Evolutionary conservation across 1,140 invertebrate species (phyloP).

Genomic region (Pissodes strobi): DNA sequence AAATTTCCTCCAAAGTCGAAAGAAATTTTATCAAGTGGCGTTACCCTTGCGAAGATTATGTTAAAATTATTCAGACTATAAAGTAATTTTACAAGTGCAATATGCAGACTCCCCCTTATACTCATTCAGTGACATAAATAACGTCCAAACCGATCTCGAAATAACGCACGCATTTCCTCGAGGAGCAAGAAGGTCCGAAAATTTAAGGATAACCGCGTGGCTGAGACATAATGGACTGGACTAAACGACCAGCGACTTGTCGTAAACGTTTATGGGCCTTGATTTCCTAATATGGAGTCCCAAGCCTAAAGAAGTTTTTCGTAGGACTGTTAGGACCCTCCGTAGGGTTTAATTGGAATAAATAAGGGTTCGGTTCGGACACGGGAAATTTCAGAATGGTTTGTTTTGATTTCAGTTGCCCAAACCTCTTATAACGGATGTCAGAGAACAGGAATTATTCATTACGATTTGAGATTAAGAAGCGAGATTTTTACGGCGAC

Average conservation of each 20-base stretch:
- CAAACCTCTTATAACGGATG: not conserved
- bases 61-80: no score
- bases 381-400: not conserved
- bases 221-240: constrained; percentile 7
- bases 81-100: no score
- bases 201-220: not conserved
- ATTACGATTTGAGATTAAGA: no score
- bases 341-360: not conserved
- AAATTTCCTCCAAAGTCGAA: no score
- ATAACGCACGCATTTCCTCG: not conserved
- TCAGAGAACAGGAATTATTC: not conserved
- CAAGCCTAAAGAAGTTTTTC: constrained; percentile 8
- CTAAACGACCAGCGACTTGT: constrained; percentile 4
- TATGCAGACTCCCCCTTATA: no score
- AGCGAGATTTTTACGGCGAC: no score
- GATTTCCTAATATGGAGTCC: constrained; percentile 1
- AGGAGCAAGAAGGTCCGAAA: constrained; percentile 5
- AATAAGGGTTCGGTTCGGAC: not conserved
- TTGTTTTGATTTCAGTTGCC: not conserved
- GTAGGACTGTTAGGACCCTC: not conserved
- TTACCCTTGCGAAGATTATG: no score
- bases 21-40: no score
- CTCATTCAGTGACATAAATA: no score
- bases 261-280: constrained; percentile 8
- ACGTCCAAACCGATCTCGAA: not conserved